Percentiles rank a stretch among this genome's conserved stretches.
Conservation (phyloP, 2,113 vertebrate genomes). For the Sinosuthora webbiana region DNA sequence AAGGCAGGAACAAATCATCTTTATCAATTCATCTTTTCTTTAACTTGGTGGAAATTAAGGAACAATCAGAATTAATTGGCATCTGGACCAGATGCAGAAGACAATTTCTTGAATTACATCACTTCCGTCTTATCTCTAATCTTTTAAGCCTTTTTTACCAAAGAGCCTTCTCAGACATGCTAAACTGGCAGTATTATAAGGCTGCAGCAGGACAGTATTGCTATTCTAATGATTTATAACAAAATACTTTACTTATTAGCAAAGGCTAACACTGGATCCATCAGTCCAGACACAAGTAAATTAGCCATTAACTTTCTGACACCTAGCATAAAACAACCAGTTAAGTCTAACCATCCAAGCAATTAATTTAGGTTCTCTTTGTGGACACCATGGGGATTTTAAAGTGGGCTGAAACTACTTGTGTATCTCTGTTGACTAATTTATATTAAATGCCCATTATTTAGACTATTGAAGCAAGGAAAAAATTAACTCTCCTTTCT, state of each 20-base stretch:
- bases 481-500: neutral
- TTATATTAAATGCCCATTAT: constrained; percentile 34
- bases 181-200: neutral
- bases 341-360: constrained; percentile 29
- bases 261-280: constrained; percentile 21
- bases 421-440: constrained; percentile 29
- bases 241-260: constrained; percentile 38
- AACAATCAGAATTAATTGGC: constrained; percentile 37
- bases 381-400: constrained; percentile 6
- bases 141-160: constrained; percentile 8
- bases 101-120: constrained; percentile 11
- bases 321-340: constrained; percentile 38
- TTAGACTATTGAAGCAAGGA: neutral
- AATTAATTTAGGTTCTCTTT: constrained; percentile 48
- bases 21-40: constrained; percentile 49
- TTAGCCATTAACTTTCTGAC: constrained; percentile 49
- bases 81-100: neutral
- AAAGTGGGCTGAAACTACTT: constrained; percentile 26
- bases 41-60: constrained; percentile 43
- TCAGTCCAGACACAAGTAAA: constrained; percentile 11
- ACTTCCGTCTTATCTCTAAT: neutral
- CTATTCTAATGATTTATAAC: constrained; percentile 48
- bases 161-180: neutral
- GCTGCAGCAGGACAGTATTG: neutral
- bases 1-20: constrained; percentile 19